These are phyloP conservation scores for Plutomurus gul DNA, from an alignment of 1,140 invertebrate genomes.

Conservation along the genomic window DNA sequence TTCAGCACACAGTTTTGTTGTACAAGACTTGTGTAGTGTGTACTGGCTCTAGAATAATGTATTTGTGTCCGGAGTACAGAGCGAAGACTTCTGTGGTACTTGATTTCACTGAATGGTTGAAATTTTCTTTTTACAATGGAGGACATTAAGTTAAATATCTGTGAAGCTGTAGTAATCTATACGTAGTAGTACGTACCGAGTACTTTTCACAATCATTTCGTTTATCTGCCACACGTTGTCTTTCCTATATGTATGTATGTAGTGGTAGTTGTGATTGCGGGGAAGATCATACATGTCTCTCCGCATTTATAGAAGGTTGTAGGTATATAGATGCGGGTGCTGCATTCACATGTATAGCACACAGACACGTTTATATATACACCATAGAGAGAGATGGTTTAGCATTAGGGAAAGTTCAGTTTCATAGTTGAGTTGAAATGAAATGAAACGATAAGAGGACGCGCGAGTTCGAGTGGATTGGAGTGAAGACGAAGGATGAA, in stretches of 20 bases:
- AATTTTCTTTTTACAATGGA: no score
- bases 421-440: not conserved
- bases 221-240: not conserved
- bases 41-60: not conserved
- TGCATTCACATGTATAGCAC: not conserved
- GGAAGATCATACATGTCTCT: not conserved
- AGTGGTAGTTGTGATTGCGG: not conserved
- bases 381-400: not conserved
- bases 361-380: not conserved
- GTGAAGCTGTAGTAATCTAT: not conserved
- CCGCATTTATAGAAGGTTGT: no score
- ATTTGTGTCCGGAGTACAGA: not conserved
- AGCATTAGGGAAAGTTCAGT: not conserved
- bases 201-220: conserved; percentile 13
- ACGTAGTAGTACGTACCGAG: not conserved
- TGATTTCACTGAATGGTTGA: no score
- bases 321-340: no score
- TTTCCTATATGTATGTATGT: not conserved
- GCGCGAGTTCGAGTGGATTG: not conserved
- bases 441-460: not conserved
- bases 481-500: not conserved
- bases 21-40: not conserved
- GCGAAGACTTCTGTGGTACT: no score
- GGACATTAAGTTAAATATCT: no score
- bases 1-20: no score